Evolutionary conservation across 2,797 vertebrate species (phyloP).

Genomic region (Anguilla pacifica): DNA sequence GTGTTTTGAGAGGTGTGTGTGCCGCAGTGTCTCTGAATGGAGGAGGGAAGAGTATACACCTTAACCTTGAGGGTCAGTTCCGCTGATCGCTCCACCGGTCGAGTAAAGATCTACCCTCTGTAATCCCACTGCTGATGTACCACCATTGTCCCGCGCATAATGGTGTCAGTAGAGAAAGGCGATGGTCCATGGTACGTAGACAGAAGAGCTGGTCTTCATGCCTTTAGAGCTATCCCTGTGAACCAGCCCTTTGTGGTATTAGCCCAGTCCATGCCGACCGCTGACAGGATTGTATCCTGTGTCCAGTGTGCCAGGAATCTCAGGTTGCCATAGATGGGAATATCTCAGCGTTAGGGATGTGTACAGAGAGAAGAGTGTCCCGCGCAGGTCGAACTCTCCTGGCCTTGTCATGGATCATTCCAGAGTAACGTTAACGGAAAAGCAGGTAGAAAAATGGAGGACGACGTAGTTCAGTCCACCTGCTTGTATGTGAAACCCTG

Average conservation of each 20-base stretch:
- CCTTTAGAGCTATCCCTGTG: conserved; percentile 45
- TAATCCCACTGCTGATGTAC: conserved; percentile 65
- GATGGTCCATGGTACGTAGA: background rate
- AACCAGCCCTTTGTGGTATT: conserved; percentile 40
- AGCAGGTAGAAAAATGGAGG: conserved; percentile 54
- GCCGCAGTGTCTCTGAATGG: background rate
- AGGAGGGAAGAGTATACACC: conserved; percentile 18
- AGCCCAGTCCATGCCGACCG: conserved; percentile 48
- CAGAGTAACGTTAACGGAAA: background rate
- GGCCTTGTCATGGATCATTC: conserved; percentile 44
- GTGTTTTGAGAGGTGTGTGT: conserved; percentile 33
- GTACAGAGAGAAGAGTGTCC: background rate
- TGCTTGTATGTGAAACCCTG: conserved; percentile 61
- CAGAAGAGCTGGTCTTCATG: background rate
- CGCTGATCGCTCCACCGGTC: conserved; percentile 39
- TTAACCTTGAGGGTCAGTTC: conserved; percentile 40
- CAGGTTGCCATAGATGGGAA: conserved; percentile 40
- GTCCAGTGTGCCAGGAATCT: conserved; percentile 35
- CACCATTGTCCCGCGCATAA: conserved; percentile 25
- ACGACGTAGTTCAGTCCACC: conserved; percentile 50
- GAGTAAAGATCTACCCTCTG: conserved; percentile 54
- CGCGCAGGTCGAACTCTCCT: conserved; percentile 54
- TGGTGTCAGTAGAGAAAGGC: conserved; percentile 10
- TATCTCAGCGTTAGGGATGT: conserved; percentile 20
- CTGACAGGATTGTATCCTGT: conserved; percentile 25